Conservation (phyloP, 2,113 vertebrate genomes). For the Gobiocypris rarus region DNA sequence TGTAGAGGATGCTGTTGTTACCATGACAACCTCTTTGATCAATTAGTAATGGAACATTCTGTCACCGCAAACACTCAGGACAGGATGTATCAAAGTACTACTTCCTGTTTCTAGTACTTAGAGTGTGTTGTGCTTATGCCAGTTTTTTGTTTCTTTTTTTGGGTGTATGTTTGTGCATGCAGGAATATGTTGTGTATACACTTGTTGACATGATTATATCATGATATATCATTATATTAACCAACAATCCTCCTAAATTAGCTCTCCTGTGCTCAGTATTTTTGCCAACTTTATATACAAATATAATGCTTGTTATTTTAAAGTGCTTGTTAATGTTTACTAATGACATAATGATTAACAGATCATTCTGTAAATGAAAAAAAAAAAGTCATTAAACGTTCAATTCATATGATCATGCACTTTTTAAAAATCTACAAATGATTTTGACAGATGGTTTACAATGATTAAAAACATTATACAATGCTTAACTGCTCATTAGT, state of each 20-base stretch:
- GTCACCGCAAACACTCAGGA: constrained; percentile 64
- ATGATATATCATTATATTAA: not conserved
- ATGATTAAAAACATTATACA: no score
- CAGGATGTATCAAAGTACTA: constrained; percentile 60
- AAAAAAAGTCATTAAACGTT: no score
- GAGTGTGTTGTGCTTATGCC: constrained; percentile 35
- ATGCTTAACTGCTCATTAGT: no score
- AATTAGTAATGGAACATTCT: constrained; percentile 73
- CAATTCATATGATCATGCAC: no score
- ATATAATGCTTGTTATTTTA: no score
- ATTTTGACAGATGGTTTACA: no score
- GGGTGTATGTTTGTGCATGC: constrained; percentile 52
- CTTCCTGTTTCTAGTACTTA: constrained; percentile 71
- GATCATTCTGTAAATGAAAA: no score
- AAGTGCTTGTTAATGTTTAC: no score
- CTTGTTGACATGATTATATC: not conserved
- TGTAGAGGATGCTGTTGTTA: constrained; percentile 29
- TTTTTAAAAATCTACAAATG: no score
- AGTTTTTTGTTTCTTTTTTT: constrained; percentile 11
- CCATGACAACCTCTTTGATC: constrained; percentile 36
- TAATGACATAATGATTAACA: no score
- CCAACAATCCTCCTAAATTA: not conserved
- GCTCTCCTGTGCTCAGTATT: not conserved
- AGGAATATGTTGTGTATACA: not conserved
- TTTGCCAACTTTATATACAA: not conserved